Evolutionary conservation across 2,113 vertebrate genomes (phyloP).

Genomic region (Xiphophorus maculatus): DNA sequence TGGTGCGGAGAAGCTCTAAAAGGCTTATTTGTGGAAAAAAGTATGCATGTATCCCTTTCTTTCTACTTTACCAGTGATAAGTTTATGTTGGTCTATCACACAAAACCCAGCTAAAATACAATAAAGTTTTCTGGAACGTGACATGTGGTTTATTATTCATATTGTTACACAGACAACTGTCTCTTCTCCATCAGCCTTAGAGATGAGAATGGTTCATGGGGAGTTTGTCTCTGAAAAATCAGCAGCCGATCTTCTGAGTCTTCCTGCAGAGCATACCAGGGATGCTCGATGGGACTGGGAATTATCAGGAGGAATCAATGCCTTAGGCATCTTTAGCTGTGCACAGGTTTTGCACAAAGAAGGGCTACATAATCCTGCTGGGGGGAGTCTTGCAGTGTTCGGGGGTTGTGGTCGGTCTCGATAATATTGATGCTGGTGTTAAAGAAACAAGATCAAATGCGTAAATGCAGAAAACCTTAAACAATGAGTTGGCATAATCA

Average conservation of each 20-base stretch:
- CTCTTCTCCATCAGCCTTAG: neutral
- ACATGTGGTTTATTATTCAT: neutral
- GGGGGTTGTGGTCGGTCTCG: neutral
- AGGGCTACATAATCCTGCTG: neutral
- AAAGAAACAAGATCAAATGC: neutral
- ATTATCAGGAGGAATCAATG: neutral
- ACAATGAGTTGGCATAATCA: neutral
- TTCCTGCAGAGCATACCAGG: neutral
- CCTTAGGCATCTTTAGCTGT: neutral
- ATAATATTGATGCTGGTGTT: neutral
- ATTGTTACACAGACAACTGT: neutral
- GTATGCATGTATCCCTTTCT: neutral
- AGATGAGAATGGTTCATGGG: neutral
- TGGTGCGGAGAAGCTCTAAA: neutral
- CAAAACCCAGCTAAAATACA: neutral
- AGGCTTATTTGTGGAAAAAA: neutral
- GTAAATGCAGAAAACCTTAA: neutral
- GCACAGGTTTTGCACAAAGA: neutral
- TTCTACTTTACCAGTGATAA: neutral
- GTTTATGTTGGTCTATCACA: neutral
- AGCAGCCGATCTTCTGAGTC: neutral
- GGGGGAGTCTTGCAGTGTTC: neutral
- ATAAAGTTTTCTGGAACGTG: too few relatives aligned
- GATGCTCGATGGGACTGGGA: neutral
- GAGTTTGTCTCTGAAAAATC: neutral